Conservation (phyloP, 1,140 invertebrate species). For the Nephila pilipes region DNA sequence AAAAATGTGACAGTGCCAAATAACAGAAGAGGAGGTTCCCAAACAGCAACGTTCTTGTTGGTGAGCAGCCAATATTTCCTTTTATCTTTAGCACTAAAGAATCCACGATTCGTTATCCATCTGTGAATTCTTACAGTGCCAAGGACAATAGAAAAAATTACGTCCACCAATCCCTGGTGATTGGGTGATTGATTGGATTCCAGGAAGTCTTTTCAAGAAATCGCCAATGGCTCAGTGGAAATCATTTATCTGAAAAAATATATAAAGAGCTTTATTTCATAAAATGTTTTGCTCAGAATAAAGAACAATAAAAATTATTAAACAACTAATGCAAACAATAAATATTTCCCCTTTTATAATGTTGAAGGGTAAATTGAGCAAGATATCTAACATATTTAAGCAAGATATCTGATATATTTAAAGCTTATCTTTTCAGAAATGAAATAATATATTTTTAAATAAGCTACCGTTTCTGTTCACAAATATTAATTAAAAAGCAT, state of each 20-base stretch:
- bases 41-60: not conserved
- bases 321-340: too few relatives aligned
- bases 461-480: too few relatives aligned
- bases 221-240: not conserved
- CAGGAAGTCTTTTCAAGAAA: not conserved
- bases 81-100: conserved; percentile 80
- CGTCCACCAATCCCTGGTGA: not conserved
- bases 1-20: conserved; percentile 81
- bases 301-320: too few relatives aligned
- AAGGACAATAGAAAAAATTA: conserved; percentile 78
- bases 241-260: not conserved
- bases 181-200: not conserved
- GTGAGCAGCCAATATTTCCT: conserved; percentile 47
- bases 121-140: conserved; percentile 80
- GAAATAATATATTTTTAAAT: too few relatives aligned
- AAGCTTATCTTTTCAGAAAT: too few relatives aligned
- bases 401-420: too few relatives aligned
- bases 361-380: too few relatives aligned
- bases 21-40: conserved; percentile 78
- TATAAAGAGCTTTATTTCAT: not conserved
- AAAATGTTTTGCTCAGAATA: too few relatives aligned
- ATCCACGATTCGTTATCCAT: conserved; percentile 78
- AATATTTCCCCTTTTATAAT: too few relatives aligned
- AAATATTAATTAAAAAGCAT: too few relatives aligned
- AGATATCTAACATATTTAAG: too few relatives aligned